Percentiles rank a stretch among this genome's conserved stretches.
phyloP scores from a whole-genome alignment of 2,888 invertebrate genomes.

The Pyralis farinalis region DNA sequence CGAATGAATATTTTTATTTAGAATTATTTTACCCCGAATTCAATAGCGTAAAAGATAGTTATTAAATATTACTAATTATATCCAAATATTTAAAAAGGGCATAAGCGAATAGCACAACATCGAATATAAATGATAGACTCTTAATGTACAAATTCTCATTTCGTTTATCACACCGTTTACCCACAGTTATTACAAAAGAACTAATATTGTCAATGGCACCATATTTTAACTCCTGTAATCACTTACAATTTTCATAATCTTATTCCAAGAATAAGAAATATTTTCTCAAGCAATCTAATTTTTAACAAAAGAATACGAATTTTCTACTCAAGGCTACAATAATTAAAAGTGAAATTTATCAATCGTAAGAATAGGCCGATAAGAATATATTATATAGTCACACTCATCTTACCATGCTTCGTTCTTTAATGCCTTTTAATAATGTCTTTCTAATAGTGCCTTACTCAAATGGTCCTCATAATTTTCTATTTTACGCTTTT shows the following conservation, averaged over 20 bases:
- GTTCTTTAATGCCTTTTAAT: no score
- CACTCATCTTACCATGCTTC: no score
- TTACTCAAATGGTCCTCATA: no score
- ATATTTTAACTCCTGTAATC: constrained; percentile 38
- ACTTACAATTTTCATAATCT: constrained; percentile 23
- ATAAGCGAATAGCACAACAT: constrained; percentile 12
- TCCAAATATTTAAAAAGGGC: constrained; percentile 5
- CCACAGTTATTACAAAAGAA: constrained; percentile 42
- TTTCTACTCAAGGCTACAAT: no score
- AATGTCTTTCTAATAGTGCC: no score
- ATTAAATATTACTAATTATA: not conserved
- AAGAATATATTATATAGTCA: no score
- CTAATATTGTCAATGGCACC: constrained; percentile 73
- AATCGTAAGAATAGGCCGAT: no score
- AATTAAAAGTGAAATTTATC: no score
- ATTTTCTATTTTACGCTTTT: no score
- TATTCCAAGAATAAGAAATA: not conserved
- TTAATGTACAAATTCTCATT: constrained; percentile 15
- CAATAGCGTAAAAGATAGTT: not conserved
- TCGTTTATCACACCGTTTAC: constrained; percentile 19
- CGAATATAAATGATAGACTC: constrained; percentile 3
- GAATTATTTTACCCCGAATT: not conserved
- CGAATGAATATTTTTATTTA: not conserved
- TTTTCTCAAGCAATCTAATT: not conserved
- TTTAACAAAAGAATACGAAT: no score